Evolutionary conservation across 2,797 vertebrate species (phyloP).

Genomic region (Onychomys torridus): DNA sequence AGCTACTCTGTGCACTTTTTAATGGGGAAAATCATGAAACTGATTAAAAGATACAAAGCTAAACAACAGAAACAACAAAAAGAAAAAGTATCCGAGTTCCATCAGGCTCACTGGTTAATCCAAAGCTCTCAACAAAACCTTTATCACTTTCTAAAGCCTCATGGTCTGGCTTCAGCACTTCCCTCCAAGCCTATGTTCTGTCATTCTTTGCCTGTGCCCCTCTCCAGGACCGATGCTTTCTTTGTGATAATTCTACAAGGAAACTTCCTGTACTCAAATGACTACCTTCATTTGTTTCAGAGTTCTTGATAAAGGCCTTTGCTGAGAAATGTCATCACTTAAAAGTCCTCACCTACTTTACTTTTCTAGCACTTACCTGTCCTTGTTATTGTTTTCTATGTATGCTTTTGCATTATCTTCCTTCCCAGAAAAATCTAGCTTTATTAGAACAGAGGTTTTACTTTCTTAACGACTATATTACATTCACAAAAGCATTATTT

Average conservation of each 20-base stretch:
- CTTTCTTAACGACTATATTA: not conserved
- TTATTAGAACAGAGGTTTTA: slow-evolving; percentile 1
- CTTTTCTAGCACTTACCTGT: not conserved
- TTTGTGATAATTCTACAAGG: not conserved
- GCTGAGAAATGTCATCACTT: not conserved
- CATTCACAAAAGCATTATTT: slow-evolving; percentile 13
- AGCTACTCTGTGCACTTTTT: slow-evolving; percentile 44
- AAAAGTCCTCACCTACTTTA: not conserved
- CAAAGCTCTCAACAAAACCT: not conserved
- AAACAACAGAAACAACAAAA: not conserved
- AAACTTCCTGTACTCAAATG: not conserved
- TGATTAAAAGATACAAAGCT: slow-evolving; percentile 45
- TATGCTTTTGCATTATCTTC: slow-evolving; percentile 1
- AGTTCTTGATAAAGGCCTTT: not conserved
- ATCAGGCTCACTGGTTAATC: not conserved
- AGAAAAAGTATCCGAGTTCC: not conserved
- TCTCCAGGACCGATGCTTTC: not conserved
- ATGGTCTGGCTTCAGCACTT: not conserved
- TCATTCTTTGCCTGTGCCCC: not conserved
- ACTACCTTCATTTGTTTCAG: not conserved
- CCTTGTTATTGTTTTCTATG: not conserved
- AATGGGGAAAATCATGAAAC: not conserved
- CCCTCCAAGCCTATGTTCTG: not conserved
- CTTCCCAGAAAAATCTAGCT: not conserved
- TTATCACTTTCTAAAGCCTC: no score